Base-by-base conservation (phyloP, 2,888 invertebrate species). In the Choristoneura rosaceana region DNA sequence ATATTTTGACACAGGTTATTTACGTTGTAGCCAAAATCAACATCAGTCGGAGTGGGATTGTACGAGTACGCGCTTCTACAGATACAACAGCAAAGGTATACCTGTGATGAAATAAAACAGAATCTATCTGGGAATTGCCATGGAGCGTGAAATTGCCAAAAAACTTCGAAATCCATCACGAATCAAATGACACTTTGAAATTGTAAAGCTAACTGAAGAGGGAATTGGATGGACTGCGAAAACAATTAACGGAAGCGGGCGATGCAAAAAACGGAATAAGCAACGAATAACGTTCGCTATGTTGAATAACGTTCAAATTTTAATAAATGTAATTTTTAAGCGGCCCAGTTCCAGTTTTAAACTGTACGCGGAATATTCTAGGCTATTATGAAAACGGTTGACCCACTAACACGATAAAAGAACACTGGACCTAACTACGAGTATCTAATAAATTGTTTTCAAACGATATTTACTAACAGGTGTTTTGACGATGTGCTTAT, bases 131-230 rank as follows among this genome's bases (percentile, higher is more conserved):
- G 87, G 87, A 84, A 81, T 85, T 74, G 83, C 87, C 84, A 81
- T 81, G 84, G 84, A 88, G 87, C 92, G 91, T 92, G 92, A 92
- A 92, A 92, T 92, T 91, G 91, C 83, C 90, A 91, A 92, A 92
- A 91, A 92, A 88, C 87, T 88, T 88, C 85, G 85, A 88, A 91
- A 91, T 90, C 91, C 92, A 92, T 92, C 92, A 91, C 92, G 90
- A 91, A 88, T 91, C 92, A 92, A 92, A 92, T 91, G 92, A 92
- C 92, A 92, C 91, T 92, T 91, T 90, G 87, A 88, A 92, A 92
- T 90, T 92, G 92, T 90, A 90, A 90, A 92, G 88, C 90, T 88
- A 89, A 91, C 90, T 90, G 90, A 89, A 88, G 90, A 88, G 88
- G 85, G 90, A 89, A 89, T 88, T 86, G 87, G 87, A 90, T 88